phyloP scores from a whole-genome alignment of 2,113 vertebrate genomes.

The Calyptommatus sinebrachiatus region DNA sequence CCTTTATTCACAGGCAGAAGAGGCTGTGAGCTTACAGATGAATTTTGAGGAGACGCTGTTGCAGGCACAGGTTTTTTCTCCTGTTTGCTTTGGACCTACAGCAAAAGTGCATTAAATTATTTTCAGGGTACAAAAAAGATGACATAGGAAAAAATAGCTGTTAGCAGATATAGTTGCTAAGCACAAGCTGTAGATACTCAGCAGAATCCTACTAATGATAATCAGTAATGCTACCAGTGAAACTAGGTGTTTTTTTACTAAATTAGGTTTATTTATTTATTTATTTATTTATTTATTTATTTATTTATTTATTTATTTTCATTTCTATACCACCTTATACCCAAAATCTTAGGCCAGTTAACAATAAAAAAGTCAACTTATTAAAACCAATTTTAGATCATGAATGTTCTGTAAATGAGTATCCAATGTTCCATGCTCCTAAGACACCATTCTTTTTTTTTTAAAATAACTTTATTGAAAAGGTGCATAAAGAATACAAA shows the following conservation, averaged over 20 bases:
- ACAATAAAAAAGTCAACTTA: no score
- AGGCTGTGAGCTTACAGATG: constrained; percentile 68
- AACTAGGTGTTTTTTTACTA: background rate
- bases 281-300: no score
- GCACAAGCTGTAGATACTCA: background rate
- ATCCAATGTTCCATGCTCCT: background rate
- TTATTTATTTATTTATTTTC: no score
- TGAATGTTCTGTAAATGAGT: background rate
- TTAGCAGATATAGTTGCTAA: background rate
- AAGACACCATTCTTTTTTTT: background rate
- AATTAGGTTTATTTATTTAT: no score
- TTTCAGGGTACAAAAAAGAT: background rate
- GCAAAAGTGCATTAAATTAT: constrained; percentile 53
- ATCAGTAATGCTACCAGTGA: background rate
- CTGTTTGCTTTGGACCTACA: constrained; percentile 89
- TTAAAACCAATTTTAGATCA: background rate
- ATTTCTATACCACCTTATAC: no score
- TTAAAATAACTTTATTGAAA: no score
- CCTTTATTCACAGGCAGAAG: constrained; percentile 80
- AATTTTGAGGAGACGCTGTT: constrained; percentile 67
- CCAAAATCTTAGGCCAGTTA: no score
- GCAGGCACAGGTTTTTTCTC: constrained; percentile 91
- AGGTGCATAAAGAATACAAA: no score
- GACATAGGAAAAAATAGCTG: background rate
- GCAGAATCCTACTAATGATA: background rate